Evolutionary conservation across 1,140 invertebrate genomes (phyloP), one percentile per base, ranked within the genome.

Genomic region (Sitophilus oryzae): DNA sequence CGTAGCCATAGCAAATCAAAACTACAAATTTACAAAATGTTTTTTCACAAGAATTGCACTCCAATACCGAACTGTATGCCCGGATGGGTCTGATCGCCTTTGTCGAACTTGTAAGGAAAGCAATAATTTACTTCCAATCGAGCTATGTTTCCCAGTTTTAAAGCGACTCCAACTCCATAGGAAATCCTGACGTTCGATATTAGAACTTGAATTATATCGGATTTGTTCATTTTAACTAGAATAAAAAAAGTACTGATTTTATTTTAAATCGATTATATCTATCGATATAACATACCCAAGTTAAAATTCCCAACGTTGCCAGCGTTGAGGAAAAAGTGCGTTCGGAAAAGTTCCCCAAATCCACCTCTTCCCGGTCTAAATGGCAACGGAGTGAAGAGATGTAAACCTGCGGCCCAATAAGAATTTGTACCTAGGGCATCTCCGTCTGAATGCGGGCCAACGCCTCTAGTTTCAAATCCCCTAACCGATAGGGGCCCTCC

Each of bases 61-160:
- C 85, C 85, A 56, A 88, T 74, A 8, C 86, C 86, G 67, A 87
- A 79, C 68, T 88, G 85, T 35, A 88, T 68, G 1, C 85, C 85
- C 2, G 75, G 73, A 44, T 79, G 76, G 6, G 76, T 57, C 54
- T 72, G 71, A 67, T 80, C 76, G 44, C 81, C 81, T 30, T 77
- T 74, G 25, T 73, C 70, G 48, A 74, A 73, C 30, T 69, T 67
- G 34, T 85, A 66, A 18, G 88, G 89, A 44, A 86, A 67, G 70
- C 83, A 85, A 72, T 91, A 91, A 74, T 94, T 95, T 6, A 95
- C 75, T 77, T 95, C 93, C 14, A 93, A 71, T 49, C 91, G 74
- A 10, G 89, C 91, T 37, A 85, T 76, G 40, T 85, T 78, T 3
- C 84, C 89, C 10, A 95, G 66, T 58, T 83, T 77, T 56, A 94